phyloP scores from a whole-genome alignment of 2,113 vertebrate species.

The Illadopsis cleaveri region DNA sequence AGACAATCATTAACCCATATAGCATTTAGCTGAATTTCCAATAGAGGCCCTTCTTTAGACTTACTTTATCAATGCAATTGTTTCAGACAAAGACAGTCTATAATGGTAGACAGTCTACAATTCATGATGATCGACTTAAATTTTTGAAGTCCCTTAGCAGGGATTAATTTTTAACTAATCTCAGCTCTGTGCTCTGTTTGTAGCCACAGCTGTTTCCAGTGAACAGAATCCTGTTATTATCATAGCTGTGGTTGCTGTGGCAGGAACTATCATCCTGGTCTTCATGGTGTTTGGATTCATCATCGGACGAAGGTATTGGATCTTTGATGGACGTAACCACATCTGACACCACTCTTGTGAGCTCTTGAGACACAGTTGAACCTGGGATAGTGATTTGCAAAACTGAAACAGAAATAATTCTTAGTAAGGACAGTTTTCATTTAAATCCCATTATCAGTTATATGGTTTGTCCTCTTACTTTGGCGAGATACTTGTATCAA shows the following conservation, averaged over 20 bases:
- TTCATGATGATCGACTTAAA: not conserved
- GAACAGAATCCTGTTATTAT: slow-evolving; percentile 99
- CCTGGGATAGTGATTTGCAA: not conserved
- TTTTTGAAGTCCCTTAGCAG: not conserved
- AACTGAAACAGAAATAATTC: not conserved
- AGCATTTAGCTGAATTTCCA: not conserved
- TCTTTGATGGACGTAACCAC: not conserved
- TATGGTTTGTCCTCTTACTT: not conserved
- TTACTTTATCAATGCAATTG: not conserved
- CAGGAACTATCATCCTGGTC: slow-evolving; percentile 97
- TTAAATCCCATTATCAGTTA: not conserved
- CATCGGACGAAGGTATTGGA: slow-evolving; percentile 96
- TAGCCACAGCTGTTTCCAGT: slow-evolving; percentile 93
- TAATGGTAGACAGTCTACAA: not conserved
- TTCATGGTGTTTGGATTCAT: slow-evolving; percentile 99
- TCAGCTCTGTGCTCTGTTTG: slow-evolving; percentile 25
- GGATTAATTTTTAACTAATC: not conserved
- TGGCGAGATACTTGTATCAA: not conserved
- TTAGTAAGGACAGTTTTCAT: not conserved
- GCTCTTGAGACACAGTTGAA: not conserved
- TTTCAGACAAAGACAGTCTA: not conserved
- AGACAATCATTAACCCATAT: not conserved
- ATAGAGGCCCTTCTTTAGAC: not conserved
- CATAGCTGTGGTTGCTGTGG: slow-evolving; percentile 97
- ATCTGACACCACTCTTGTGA: not conserved